These are phyloP conservation scores for Zelleria hepariella DNA, from an alignment of 2,888 invertebrate genomes.

Conservation along the genomic window DNA sequence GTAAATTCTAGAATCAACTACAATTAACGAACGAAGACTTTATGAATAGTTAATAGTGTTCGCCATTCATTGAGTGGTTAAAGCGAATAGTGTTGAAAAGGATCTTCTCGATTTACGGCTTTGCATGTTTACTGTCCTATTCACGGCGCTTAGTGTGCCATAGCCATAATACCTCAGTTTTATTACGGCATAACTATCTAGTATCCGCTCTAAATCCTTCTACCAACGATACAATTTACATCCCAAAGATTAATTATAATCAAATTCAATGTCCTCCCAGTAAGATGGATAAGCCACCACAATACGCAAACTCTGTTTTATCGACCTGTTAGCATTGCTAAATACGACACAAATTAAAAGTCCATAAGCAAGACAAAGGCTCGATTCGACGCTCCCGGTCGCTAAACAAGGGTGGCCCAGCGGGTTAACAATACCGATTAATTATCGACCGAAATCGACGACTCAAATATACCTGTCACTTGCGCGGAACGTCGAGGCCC, in stretches of 20 bases:
- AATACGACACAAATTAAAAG: constrained; percentile 29
- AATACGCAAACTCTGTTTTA: background rate
- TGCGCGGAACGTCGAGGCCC: constrained; percentile 55
- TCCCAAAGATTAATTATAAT: background rate
- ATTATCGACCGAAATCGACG: constrained; percentile 67
- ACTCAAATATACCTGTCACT: constrained; percentile 71
- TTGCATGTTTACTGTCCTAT: constrained; percentile 23
- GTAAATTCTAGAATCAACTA: constrained; percentile 6
- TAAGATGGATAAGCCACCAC: background rate
- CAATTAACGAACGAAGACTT: constrained; percentile 23
- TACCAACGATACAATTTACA: background rate
- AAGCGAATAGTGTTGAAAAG: constrained; percentile 26
- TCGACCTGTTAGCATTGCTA: background rate
- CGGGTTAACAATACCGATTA: constrained; percentile 68
- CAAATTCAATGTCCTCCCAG: background rate
- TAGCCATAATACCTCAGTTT: constrained; percentile 8
- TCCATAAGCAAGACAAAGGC: constrained; percentile 31
- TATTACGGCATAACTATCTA: constrained; percentile 5
- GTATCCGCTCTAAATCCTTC: background rate
- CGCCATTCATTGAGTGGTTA: constrained; percentile 25
- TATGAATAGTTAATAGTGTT: constrained; percentile 26
- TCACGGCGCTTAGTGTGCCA: constrained; percentile 25
- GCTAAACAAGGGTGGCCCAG: constrained; percentile 62
- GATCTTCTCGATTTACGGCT: constrained; percentile 20
- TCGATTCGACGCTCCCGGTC: constrained; percentile 11